A percentile compares a stretch with the other conserved stretches of the same genome.
Evolutionary conservation across 2,113 vertebrate species (phyloP).

Genomic region (Hypocryptadius cinnamomeus): DNA sequence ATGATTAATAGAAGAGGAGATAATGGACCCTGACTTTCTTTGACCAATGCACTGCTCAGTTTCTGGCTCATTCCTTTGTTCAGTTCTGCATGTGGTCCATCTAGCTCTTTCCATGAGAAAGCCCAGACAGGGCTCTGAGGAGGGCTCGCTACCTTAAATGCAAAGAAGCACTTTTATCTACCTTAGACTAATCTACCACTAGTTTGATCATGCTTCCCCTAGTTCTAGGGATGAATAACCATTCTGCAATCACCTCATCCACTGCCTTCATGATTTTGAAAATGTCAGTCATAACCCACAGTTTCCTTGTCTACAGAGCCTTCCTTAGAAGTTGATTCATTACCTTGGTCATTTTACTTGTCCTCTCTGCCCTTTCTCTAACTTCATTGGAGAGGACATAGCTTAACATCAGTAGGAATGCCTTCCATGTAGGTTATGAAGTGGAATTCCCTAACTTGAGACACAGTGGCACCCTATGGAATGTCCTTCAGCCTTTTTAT

Average conservation of each 20-base stretch:
- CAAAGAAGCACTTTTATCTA: neutral
- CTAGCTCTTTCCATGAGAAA: neutral
- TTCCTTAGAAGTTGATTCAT: neutral
- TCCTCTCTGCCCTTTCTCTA: neutral
- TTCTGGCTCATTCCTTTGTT: neutral
- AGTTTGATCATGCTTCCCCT: neutral
- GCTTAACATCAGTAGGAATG: neutral
- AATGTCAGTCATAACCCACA: neutral
- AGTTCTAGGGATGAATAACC: neutral
- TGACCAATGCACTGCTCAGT: neutral
- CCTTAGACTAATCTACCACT: neutral
- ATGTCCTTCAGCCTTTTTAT: neutral
- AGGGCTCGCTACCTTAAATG: fast-evolving
- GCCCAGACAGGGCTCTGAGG: neutral
- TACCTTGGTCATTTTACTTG: neutral
- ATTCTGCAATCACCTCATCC: neutral
- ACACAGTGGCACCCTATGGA: fast-evolving
- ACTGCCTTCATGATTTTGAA: neutral
- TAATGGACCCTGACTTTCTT: neutral
- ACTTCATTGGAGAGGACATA: neutral
- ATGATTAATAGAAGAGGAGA: neutral
- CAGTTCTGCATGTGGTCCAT: neutral
- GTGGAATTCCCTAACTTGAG: neutral
- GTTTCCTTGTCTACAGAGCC: neutral
- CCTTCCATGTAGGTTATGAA: neutral